A percentile compares a stretch with the other conserved stretches of the same genome.
Conservation (phyloP, 1,140 invertebrate genomes). For the Cyphomyrmex costatus region DNA sequence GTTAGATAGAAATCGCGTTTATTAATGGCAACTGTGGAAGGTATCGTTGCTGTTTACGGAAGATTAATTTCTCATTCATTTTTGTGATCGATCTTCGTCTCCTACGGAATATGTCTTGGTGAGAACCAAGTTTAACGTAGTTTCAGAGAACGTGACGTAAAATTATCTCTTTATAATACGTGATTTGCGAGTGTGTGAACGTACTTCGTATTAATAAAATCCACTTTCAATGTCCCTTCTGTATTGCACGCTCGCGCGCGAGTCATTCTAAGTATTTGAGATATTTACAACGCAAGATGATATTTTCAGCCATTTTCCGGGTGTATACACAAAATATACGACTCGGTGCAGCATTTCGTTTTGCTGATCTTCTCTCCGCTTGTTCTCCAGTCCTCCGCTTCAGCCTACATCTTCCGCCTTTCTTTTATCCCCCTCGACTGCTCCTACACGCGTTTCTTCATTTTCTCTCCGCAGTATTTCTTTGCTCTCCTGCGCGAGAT, state of each 20-base stretch:
- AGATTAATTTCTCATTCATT: not conserved
- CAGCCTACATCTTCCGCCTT: slow-evolving; percentile 25
- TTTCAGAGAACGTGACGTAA: not conserved
- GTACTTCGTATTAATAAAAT: not conserved
- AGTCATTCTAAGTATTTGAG: not conserved
- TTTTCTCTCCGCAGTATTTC: slow-evolving; percentile 59
- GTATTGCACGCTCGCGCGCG: not conserved
- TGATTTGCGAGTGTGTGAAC: not conserved
- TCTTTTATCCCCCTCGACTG: not conserved
- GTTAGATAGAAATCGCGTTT: not conserved
- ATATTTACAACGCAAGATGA: slow-evolving; percentile 22
- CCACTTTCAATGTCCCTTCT: not conserved
- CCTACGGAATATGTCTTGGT: not conserved
- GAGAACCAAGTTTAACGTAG: too few species aligned
- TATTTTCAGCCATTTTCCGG: slow-evolving; percentile 34
- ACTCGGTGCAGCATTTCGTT: slow-evolving; percentile 18
- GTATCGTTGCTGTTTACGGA: not conserved
- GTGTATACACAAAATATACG: slow-evolving; percentile 36
- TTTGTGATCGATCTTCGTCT: not conserved
- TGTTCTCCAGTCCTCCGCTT: not conserved
- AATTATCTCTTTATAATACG: not conserved
- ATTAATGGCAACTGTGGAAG: not conserved
- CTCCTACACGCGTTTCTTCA: slow-evolving; percentile 33
- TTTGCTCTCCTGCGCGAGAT: slow-evolving; percentile 41
- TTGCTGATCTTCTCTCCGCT: slow-evolving; percentile 31